Base-by-base conservation (phyloP, 2,888 invertebrate genomes). In the Octonoba sinensis region DNA sequence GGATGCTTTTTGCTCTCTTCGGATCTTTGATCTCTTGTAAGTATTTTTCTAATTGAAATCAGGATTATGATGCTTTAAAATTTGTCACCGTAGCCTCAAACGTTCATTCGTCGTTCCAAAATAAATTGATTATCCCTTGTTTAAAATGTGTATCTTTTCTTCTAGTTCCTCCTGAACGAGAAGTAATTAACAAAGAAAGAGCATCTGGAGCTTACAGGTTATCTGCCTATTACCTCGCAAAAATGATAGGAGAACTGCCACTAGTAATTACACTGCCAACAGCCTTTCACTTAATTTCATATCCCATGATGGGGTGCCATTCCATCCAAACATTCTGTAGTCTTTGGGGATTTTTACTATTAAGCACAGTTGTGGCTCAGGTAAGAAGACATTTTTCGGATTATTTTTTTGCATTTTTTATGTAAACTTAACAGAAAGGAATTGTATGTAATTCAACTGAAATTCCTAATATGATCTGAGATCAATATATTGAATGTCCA, bases 1-100 rank as follows among this genome's bases (percentile, higher is more conserved):
- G 94, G 94, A 94, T 93, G 92, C 90, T 94, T 78, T 93, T 93
- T 87, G 93, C 94, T 22, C 91, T 93, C 85, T 94, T 94, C 87
- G 93, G 93, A 85, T 93, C 94, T 71, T 90, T 94, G 57, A 92
- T 93, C 87, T 93, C 94, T 88, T 94, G 94, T 94, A 89, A 92
- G 93, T 91, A 76, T 47, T 20, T 24, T 59, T 20, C 44, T 24
- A 66, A 51, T 47, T 16, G n/a, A 20, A 20, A 8, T 18, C 0
- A 47, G 65, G 11, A n/a, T n/a, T n/a, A n/a, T n/a, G n/a, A n/a
- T n/a, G 11, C 20, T 57, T 57, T 57, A 18, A 57, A 18, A 57
- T 13, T 57, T n/a, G 6, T 1, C 20, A 20, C n/a, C n/a, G n/a
- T n/a, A n/a, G n/a, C n/a, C n/a, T n/a, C n/a, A n/a, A n/a, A n/a